Conservation (phyloP, 2,888 invertebrate genomes). For the Panzeria rudis region DNA sequence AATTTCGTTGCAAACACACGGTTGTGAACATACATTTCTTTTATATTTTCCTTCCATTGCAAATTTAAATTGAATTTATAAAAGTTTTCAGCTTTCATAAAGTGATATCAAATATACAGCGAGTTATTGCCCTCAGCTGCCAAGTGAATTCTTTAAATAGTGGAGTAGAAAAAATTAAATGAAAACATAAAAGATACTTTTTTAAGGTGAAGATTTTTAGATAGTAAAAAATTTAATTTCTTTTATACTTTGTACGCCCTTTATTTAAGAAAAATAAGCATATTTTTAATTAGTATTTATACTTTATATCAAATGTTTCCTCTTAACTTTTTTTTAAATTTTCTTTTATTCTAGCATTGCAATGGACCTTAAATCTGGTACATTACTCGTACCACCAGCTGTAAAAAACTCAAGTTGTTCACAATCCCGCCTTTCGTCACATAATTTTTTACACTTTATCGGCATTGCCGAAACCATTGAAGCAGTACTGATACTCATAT, state of each 20-base stretch:
- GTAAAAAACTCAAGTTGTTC: slow-evolving; percentile 93
- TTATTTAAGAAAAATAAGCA: background rate
- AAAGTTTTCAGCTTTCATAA: background rate
- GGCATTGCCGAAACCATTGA: slow-evolving; percentile 90
- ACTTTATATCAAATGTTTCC: background rate
- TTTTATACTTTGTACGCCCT: background rate
- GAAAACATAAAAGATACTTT: background rate
- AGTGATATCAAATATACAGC: background rate
- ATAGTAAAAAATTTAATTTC: too few species aligned
- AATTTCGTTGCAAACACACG: background rate
- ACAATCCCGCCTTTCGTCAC: slow-evolving; percentile 87
- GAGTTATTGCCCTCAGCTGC: background rate
- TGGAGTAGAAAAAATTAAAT: background rate
- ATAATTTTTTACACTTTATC: slow-evolving; percentile 87
- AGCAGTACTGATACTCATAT: slow-evolving; percentile 89
- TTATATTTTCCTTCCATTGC: background rate
- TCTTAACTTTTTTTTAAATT: background rate
- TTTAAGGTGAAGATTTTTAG: too few species aligned
- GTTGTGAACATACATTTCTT: background rate
- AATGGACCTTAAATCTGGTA: slow-evolving; percentile 85
- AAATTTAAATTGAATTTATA: slow-evolving; percentile 25
- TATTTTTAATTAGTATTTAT: background rate
- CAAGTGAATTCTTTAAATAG: background rate
- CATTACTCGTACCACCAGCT: slow-evolving; percentile 91
- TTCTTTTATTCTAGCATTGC: slow-evolving; percentile 77